Evolutionary conservation across 2,888 invertebrate species (phyloP), one percentile per base, ranked within the genome.

Genomic region (Drosophila diplacantha): DNA sequence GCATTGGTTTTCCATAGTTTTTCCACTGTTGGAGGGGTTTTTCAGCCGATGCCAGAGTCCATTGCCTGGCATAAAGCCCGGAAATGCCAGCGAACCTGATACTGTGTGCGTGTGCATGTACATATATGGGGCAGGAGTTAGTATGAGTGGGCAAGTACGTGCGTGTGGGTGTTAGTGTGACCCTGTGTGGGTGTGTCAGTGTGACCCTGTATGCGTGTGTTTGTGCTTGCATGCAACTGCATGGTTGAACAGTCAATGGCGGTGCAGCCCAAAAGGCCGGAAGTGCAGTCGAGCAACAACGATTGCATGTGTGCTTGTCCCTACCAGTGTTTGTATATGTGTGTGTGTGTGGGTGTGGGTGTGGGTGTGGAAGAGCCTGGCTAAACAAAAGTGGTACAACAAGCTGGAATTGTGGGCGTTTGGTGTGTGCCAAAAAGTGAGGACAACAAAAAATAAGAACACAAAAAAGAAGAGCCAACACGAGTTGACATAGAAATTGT

Each of bases 221-320:
- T 29, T 54, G 31, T 54, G 52, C 62, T n/a, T 53, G 46, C 55
- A 56, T 69, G 65, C 56, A 63, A 52, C 66, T 68, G 72, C 71
- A 73, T 66, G 75, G 73, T 69, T 82, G 77, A 77, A 76, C 81
- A 78, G 81, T 72, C 77, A 80, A 74, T 80, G 81, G 67, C 65
- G 71, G 56, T 58, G 75, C 61, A 66, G 71, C 59, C 71, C 58
- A 39, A 71, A 72, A 75, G 76, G 46, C 77, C 82, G 83, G 77
- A 78, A 76, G 77, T 78, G 80, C 80, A 78, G 72, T 64, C 80
- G 74, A 81, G 77, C 74, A 82, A 74, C 80, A 74, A 70, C 74
- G 41, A 60, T 50, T 69, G 68, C 67, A 11, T 50, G 22, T 35
- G 35, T 53, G 59, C 46, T 31, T 58, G n/a, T 35, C 9, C 16